Conservation (phyloP, 2,888 invertebrate species). For the Pollenia amentaria region DNA sequence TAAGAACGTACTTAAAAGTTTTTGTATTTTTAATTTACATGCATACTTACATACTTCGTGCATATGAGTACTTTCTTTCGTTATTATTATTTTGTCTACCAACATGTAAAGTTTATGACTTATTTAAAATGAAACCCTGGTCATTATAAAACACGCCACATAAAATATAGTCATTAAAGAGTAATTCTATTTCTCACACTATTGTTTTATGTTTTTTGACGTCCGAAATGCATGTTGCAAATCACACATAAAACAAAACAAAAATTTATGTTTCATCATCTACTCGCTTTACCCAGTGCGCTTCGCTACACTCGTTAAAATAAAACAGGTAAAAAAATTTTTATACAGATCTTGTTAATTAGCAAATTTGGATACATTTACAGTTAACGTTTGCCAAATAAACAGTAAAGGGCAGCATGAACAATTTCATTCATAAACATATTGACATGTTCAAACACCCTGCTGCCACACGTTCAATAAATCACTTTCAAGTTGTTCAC, state of each 20-base stretch:
- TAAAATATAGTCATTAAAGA: constrained; percentile 69
- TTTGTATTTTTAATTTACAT: neutral
- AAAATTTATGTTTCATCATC: neutral
- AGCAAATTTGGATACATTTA: too few relatives aligned
- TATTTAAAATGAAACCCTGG: constrained; percentile 46
- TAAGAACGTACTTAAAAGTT: too few relatives aligned
- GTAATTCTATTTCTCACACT: constrained; percentile 1
- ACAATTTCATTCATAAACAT: too few relatives aligned
- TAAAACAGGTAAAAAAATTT: too few relatives aligned
- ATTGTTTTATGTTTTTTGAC: constrained; percentile 15
- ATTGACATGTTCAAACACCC: too few relatives aligned
- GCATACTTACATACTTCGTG: constrained; percentile 1
- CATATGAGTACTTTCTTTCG: neutral
- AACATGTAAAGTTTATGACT: constrained; percentile 42
- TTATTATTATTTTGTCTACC: constrained; percentile 4
- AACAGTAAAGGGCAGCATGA: too few relatives aligned
- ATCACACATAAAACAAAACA: constrained; percentile 24
- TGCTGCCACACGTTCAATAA: too few relatives aligned
- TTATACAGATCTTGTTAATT: too few relatives aligned
- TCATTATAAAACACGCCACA: constrained; percentile 32
- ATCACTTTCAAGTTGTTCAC: too few relatives aligned
- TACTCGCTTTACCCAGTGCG: too few relatives aligned
- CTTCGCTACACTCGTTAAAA: too few relatives aligned
- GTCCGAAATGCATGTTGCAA: constrained; percentile 56
- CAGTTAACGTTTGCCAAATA: too few relatives aligned